phyloP scores from a whole-genome alignment of 2,113 vertebrate genomes.

The Chloropsis hardwickii region DNA sequence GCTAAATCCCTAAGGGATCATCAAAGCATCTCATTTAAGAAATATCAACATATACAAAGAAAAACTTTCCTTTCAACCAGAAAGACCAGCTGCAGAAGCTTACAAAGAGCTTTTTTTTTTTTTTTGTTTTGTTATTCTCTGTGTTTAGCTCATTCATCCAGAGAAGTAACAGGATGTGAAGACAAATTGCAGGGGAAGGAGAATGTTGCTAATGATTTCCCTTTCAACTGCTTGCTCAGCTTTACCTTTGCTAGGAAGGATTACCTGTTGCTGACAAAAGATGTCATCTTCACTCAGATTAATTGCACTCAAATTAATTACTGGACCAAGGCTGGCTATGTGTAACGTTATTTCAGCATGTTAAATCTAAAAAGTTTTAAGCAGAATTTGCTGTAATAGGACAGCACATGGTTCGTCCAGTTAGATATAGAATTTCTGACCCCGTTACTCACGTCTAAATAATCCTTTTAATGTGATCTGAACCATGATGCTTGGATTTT shows the following conservation, averaged over 20 bases:
- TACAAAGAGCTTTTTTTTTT: background rate
- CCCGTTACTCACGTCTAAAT: background rate
- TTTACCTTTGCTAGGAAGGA: slow-evolving; percentile 5
- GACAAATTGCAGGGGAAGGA: background rate
- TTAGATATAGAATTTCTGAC: background rate
- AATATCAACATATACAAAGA: background rate
- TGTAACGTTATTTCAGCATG: background rate
- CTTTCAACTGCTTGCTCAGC: slow-evolving; percentile 20
- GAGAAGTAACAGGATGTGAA: slow-evolving; percentile 14
- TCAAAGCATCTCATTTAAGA: background rate
- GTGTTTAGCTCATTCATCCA: background rate
- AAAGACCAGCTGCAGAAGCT: background rate
- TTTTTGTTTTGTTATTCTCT: background rate
- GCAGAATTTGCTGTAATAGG: background rate
- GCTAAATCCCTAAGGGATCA: background rate
- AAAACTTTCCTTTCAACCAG: background rate
- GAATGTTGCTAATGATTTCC: background rate
- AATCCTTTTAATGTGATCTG: background rate
- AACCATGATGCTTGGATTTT: background rate
- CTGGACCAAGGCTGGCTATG: background rate
- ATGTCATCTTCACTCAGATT: background rate
- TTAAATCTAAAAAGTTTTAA: background rate
- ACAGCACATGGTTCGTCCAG: background rate
- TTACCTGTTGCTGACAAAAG: slow-evolving; percentile 25
- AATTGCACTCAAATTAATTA: slow-evolving; percentile 9